Conservation (phyloP, 2,113 vertebrate species). For the Geococcyx californianus region DNA sequence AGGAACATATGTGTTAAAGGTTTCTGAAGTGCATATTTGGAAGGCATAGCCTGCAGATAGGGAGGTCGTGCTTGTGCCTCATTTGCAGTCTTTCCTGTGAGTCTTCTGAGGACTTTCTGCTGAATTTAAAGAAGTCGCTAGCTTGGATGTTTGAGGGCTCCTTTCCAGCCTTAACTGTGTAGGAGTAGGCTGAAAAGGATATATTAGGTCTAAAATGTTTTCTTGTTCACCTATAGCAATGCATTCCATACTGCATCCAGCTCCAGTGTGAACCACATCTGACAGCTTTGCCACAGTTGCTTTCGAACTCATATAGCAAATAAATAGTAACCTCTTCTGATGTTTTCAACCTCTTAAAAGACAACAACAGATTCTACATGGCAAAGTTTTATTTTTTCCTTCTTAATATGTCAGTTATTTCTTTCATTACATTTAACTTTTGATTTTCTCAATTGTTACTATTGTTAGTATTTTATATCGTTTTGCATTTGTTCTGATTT, state of each 20-base stretch:
- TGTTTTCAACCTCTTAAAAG: not conserved
- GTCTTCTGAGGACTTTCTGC: not conserved
- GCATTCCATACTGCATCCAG: not conserved
- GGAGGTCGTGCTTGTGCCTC: not conserved
- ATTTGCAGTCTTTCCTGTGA: not conserved
- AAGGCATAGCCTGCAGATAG: not conserved
- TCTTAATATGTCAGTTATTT: not conserved
- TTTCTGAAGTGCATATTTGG: not conserved
- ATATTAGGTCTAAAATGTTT: not conserved
- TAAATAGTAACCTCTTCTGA: not conserved
- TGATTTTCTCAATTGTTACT: not conserved
- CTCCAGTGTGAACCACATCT: not conserved
- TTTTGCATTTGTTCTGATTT: not conserved
- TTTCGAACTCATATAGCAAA: not conserved
- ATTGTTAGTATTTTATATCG: not conserved
- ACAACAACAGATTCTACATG: not conserved
- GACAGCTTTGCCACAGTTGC: not conserved
- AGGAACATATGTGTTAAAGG: not conserved
- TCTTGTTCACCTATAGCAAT: not conserved
- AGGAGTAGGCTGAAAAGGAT: not conserved
- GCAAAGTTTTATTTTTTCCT: not conserved
- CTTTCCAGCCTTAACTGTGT: not conserved
- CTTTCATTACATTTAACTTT: not conserved
- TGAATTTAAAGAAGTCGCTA: not conserved
- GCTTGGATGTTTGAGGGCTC: not conserved